Percentiles rank a stretch among this genome's conserved stretches.
phyloP scores from a whole-genome alignment of 2,113 vertebrate genomes.

The Muntiacus muntjak region DNA sequence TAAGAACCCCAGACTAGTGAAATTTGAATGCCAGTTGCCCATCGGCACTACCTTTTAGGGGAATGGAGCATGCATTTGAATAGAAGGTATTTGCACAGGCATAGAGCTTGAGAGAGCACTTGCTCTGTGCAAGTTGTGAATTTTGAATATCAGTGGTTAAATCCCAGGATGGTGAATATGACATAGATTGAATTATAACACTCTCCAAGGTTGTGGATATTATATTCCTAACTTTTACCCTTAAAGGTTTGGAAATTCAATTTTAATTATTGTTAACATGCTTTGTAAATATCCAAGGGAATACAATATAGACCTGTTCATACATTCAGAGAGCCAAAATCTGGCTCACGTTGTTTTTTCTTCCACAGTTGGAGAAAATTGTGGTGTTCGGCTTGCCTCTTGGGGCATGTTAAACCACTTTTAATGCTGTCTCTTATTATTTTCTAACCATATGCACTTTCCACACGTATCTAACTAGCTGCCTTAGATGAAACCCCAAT shows the following conservation, averaged over 20 bases:
- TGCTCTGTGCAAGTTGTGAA: not conserved
- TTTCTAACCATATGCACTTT: slow-evolving; percentile 62
- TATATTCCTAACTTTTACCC: slow-evolving; percentile 51
- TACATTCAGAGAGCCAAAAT: slow-evolving; percentile 56
- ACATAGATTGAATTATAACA: slow-evolving; percentile 44
- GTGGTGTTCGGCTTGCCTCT: slow-evolving; percentile 54
- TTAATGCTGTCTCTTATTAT: slow-evolving; percentile 60
- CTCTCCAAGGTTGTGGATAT: slow-evolving; percentile 30
- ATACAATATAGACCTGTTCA: slow-evolving; percentile 39
- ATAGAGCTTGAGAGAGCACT: not conserved
- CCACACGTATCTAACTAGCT: slow-evolving; percentile 41
- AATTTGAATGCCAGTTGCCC: not conserved
- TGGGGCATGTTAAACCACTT: slow-evolving; percentile 64
- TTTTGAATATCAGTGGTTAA: slow-evolving; percentile 13
- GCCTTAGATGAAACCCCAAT: slow-evolving; percentile 45
- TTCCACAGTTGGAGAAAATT: slow-evolving; percentile 62
- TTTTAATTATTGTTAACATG: slow-evolving; percentile 68
- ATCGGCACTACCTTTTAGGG: not conserved
- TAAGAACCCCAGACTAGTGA: not conserved
- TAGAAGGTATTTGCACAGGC: not conserved
- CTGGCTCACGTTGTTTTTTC: slow-evolving; percentile 57
- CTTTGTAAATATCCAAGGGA: slow-evolving; percentile 45
- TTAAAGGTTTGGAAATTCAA: slow-evolving; percentile 63
- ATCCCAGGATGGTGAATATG: not conserved
- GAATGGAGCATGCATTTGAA: not conserved